A percentile compares a stretch with the other conserved stretches of the same genome.
These are phyloP conservation scores for Balaeniceps rex DNA, from an alignment of 2,113 vertebrate species.

Conservation along the genomic window DNA sequence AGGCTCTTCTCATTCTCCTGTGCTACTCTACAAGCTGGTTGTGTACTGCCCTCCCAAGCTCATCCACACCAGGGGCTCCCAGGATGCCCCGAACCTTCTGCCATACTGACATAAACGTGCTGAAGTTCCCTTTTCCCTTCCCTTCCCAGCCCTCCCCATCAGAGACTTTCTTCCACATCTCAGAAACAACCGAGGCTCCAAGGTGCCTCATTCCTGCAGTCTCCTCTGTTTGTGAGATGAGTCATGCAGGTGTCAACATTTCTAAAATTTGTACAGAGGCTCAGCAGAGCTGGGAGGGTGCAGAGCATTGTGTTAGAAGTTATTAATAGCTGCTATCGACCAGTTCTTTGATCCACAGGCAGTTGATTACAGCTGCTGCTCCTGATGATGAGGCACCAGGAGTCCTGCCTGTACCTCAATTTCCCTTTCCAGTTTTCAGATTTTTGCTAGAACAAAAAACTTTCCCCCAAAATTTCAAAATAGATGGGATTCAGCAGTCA, in stretches of 20 bases:
- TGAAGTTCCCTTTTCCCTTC: background rate
- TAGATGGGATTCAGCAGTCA: background rate
- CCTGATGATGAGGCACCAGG: background rate
- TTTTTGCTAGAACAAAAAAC: background rate
- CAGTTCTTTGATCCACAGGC: conserved; percentile 38
- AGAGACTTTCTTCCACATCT: background rate
- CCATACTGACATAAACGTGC: fast-evolving
- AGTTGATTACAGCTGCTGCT: conserved; percentile 33
- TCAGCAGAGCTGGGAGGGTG: conserved; percentile 2
- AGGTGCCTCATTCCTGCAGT: background rate
- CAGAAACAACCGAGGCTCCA: background rate
- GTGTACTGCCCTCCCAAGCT: background rate
- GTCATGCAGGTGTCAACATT: conserved; percentile 37
- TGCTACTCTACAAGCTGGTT: background rate
- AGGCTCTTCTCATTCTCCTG: background rate
- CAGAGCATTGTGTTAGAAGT: background rate
- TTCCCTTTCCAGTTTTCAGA: background rate
- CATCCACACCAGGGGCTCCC: background rate
- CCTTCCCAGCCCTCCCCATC: no score
- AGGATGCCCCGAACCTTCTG: background rate
- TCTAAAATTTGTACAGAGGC: background rate
- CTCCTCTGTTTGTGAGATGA: background rate
- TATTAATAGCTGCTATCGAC: conserved; percentile 54
- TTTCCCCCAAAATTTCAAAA: background rate
- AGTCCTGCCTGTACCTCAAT: background rate